Percentiles rank a stretch among this genome's conserved stretches.
Conservation (phyloP, 2,113 vertebrate genomes). For the Pongo pygmaeus region DNA sequence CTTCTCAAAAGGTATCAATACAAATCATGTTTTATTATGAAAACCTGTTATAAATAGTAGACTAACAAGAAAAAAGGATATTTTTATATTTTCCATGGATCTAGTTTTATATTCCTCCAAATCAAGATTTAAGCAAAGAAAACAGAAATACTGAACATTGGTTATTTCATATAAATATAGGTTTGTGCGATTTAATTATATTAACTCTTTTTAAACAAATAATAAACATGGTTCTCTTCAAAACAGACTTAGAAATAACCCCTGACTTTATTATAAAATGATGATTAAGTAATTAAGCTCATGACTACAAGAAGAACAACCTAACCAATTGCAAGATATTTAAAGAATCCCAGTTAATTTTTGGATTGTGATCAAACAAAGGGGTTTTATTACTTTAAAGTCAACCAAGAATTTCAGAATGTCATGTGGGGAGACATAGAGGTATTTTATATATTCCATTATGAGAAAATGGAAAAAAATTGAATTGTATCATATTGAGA, state of each 20-base stretch:
- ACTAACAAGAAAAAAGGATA: neutral
- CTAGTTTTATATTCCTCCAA: neutral
- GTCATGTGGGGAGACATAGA: neutral
- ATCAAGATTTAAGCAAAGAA: neutral
- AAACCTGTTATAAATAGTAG: constrained; percentile 5
- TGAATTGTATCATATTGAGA: neutral
- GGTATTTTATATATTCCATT: neutral
- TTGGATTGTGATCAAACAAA: neutral
- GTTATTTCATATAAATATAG: neutral
- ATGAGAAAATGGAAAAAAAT: neutral
- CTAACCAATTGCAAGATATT: neutral
- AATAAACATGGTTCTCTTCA: neutral
- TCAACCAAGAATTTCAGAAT: neutral
- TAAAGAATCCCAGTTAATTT: neutral
- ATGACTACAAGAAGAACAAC: neutral
- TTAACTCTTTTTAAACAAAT: neutral
- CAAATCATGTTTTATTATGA: neutral
- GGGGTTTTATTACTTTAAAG: neutral
- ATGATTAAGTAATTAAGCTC: neutral
- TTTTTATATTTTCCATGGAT: neutral
- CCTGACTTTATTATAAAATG: neutral
- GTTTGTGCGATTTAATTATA: neutral
- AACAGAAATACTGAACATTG: neutral
- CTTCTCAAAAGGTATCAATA: neutral
- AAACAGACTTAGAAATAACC: neutral